Conservation (phyloP, 2,113 vertebrate species). For the Scophthalmus maximus region DNA sequence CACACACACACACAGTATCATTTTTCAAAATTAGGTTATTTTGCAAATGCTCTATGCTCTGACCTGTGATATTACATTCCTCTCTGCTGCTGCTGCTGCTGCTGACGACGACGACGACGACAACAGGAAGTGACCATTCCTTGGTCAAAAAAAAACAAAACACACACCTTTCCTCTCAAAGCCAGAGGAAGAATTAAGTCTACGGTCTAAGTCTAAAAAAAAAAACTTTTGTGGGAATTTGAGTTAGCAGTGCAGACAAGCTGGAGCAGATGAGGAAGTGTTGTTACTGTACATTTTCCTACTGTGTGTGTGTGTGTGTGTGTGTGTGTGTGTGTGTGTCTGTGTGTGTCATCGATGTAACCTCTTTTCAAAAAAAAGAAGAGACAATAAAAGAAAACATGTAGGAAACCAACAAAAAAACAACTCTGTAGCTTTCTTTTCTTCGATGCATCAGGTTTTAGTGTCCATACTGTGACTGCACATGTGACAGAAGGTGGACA, state of each 20-base stretch:
- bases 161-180: slow-evolving; percentile 1
- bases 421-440: slow-evolving; percentile 51
- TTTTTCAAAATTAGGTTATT: slow-evolving; percentile 4
- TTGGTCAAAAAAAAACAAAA: neutral
- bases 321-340: slow-evolving; percentile 13
- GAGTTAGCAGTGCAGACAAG: slow-evolving; percentile 13
- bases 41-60: slow-evolving; percentile 8
- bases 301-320: slow-evolving; percentile 12
- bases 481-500: slow-evolving; percentile 28
- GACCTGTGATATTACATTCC: slow-evolving; percentile 35
- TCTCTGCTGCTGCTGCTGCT: neutral
- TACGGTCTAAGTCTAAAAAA: slow-evolving; percentile 5
- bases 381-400: slow-evolving; percentile 31
- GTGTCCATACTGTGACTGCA: slow-evolving; percentile 55
- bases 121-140: neutral
- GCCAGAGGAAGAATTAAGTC: slow-evolving; percentile 8
- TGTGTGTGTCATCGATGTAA: slow-evolving; percentile 31
- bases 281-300: slow-evolving; percentile 6
- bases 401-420: slow-evolving; percentile 28
- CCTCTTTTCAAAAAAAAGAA: slow-evolving; percentile 32
- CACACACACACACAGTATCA: neutral
- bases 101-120: slow-evolving; percentile 3
- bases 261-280: neutral
- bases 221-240: slow-evolving; percentile 7
- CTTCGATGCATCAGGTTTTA: slow-evolving; percentile 55